Percentiles rank a stretch among this genome's conserved stretches.
Evolutionary conservation across 2,113 vertebrate genomes (phyloP).

Genomic region (Mungos mungo): DNA sequence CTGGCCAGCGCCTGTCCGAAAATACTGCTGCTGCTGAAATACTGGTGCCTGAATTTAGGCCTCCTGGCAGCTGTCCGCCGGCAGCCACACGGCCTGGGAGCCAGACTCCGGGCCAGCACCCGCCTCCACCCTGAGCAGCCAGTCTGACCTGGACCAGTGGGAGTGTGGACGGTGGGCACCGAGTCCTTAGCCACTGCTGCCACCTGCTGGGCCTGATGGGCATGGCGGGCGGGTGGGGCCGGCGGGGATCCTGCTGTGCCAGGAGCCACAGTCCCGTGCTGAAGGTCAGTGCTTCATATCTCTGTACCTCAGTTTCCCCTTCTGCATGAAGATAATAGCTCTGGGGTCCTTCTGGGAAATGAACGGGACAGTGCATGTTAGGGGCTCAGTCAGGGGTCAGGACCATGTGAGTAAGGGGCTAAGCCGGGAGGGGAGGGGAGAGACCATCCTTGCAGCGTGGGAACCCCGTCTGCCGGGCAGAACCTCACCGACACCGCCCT

Average conservation of each 20-base stretch:
- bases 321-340: accelerated
- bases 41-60: neutral
- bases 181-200: neutral
- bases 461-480: accelerated
- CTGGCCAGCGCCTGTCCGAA: neutral
- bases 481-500: accelerated
- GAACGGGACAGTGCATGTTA: accelerated
- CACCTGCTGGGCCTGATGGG: neutral
- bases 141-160: neutral
- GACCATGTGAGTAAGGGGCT: too few species aligned
- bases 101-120: neutral
- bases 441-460: accelerated
- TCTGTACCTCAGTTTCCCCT: neutral
- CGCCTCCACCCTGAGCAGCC: accelerated
- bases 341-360: neutral
- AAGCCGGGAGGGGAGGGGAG: accelerated
- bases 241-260: accelerated
- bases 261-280: neutral
- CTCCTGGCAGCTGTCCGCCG: accelerated
- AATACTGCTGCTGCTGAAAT: accelerated
- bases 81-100: accelerated
- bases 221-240: accelerated
- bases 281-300: neutral
- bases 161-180: accelerated
- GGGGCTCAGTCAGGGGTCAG: neutral